Evolutionary conservation across 1,140 invertebrate species (phyloP), one percentile per base, ranked within the genome.

Genomic region (Megathymus violae): DNA sequence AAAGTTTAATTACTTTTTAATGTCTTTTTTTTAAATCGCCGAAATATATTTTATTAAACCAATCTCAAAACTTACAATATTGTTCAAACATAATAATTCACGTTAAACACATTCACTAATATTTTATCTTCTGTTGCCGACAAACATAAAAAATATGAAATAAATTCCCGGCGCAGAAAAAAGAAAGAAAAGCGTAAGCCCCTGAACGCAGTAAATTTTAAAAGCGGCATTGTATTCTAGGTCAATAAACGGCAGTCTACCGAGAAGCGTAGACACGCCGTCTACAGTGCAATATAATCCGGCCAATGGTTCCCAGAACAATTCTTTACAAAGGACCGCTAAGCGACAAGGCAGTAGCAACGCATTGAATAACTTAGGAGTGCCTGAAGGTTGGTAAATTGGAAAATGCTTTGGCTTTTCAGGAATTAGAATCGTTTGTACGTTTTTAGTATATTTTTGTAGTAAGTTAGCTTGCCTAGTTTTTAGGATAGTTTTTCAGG

Each of bases 241-340:
- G 67, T 89, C 87, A 4, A 74, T 88, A 56, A 90, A 89, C 41
- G 86, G 85, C 6, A 89, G 85, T 66, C 58, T 89, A 62, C 85
- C 88, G 0, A 76, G 87, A 48, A 91, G 88, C 50, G 73, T 84
- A 5, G 88, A 91, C 25, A 87, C 88, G 1, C 68, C 82, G 9
- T 86, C 85, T 0, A 84, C 83, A 75, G 92, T 89, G 66, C 92
- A 91, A 88, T 93, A 81, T 78, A 92, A 78, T 78, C 89, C 58
- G 83, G 91, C 74, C 67, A 92, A 69, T 83, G 91, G 74, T 34
- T 93, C 76, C 48, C 91, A 93, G 63, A 93, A 92, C 76, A 94
- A 94, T 76, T 94, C 93, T 51, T 85, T 92, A 59, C 91, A 93
- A 56, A 92, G 92, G 66, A 92, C 92, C 58, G 80, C 92, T 46